phyloP scores from a whole-genome alignment of 2,113 vertebrate species.

The Indicator indicator region DNA sequence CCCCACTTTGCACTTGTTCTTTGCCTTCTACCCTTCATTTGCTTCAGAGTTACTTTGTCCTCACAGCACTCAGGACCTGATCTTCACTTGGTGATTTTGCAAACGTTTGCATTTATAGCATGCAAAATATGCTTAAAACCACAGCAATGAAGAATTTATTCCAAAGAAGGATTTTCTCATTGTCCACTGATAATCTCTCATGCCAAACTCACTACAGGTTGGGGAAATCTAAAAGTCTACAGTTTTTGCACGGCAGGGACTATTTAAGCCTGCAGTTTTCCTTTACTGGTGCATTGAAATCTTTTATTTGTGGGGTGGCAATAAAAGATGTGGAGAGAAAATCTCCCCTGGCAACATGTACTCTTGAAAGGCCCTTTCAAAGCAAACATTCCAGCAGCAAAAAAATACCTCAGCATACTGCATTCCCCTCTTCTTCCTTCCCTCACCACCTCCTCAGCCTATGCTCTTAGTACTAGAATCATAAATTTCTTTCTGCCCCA shows the following conservation, averaged over 20 bases:
- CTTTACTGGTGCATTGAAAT: neutral
- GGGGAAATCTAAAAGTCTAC: neutral
- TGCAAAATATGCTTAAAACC: neutral
- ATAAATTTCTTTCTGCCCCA: neutral
- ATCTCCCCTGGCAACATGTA: slow-evolving; percentile 51
- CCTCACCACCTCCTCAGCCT: neutral
- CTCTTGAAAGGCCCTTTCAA: slow-evolving; percentile 42
- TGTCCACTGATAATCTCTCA: neutral
- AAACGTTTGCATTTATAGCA: neutral
- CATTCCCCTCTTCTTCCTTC: neutral
- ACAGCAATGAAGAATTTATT: neutral
- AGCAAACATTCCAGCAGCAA: neutral
- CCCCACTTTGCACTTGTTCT: fast-evolving
- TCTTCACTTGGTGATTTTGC: neutral
- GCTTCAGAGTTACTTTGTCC: neutral
- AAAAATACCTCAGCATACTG: neutral
- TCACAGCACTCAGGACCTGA: neutral
- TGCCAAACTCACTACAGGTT: neutral
- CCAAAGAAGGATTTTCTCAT: neutral
- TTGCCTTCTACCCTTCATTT: neutral
- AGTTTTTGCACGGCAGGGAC: neutral
- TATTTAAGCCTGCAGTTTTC: neutral
- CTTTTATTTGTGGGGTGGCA: slow-evolving; percentile 20
- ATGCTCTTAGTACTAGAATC: neutral
- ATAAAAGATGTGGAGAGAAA: slow-evolving; percentile 26